Evolutionary conservation across 2,888 invertebrate species (phyloP), one percentile per base, ranked within the genome.

Genomic region (Eristalinus sepulchralis): DNA sequence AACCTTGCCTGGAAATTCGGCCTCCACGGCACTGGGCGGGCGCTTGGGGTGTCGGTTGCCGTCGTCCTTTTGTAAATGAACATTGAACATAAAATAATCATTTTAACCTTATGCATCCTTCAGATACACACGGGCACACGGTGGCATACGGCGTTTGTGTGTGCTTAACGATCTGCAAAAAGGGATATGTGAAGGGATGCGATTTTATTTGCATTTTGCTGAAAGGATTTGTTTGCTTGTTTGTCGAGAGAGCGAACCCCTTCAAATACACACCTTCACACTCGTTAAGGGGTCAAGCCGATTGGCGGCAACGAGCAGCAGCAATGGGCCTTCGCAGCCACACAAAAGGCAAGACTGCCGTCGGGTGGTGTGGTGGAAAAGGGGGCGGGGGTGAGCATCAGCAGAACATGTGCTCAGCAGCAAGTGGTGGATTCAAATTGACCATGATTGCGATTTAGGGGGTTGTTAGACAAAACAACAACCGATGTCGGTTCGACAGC

Each of bases 101-200:
- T 86, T 86, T 71, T 75, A 83, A 79, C 83, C 86, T 86, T 79
- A 70, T 86, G 79, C 83, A 86, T 75, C 57, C 63, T 80, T 81
- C 71, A 70, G 63, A 39, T 62, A 68, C 62, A 72, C 24, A 62
- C 33, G 8, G 10, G 33, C 22, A 27, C 24, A 31, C 20, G 39
- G 17, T 55, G 71, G 47, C 53, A 55, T 55, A 27, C 64, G 47
- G 47, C 72, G 63, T 85, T 67, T 76, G 85, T 73, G 73, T 86
- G 73, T 86, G 86, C 71, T 83, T 83, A 86, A 86, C 86, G 86
- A 86, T 86, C 86, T 86, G 86, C 86, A 83, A 86, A 86, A 86
- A 86, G 59, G 85, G 82, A 27, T 47, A 85, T 72, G 62, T 73
- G 64, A 78, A 64, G 73, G 83, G 73, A 79, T 86, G 86, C 83